Conservation (phyloP, 2,113 vertebrate species). For the Lathamus discolor region DNA sequence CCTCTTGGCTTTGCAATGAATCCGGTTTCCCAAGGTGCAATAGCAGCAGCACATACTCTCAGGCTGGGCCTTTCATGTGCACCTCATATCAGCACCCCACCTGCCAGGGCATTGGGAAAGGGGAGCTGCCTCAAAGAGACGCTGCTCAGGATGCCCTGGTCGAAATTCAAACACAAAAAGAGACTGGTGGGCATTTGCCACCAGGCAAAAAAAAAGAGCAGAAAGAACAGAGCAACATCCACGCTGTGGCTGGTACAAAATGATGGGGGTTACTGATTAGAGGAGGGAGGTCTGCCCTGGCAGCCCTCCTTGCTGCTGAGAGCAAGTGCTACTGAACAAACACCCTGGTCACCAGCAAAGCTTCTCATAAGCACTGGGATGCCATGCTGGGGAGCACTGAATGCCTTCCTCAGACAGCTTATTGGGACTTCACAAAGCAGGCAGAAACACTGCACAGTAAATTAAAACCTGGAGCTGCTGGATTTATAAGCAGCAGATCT, state of each 20-base stretch:
- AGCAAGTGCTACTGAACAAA: not conserved
- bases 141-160: not conserved
- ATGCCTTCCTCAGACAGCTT: not conserved
- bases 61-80: not conserved
- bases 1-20: not conserved
- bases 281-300: not conserved
- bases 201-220: not conserved
- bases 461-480: not conserved
- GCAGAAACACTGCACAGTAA: not conserved
- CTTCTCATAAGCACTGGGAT: not conserved
- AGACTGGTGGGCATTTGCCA: not conserved
- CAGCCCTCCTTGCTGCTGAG: not conserved
- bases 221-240: not conserved
- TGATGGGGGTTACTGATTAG: not conserved
- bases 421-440: not conserved
- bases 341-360: not conserved
- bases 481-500: not conserved
- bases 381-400: not conserved
- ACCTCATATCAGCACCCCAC: accelerated
- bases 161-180: not conserved
- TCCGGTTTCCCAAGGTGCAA: not conserved
- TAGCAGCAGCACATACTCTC: not conserved
- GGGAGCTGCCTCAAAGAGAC: not conserved
- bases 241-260: not conserved
- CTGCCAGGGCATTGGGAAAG: accelerated